Conservation (phyloP, 64 coral and sea anemone species). For the Stichodactyla helianthus region DNA sequence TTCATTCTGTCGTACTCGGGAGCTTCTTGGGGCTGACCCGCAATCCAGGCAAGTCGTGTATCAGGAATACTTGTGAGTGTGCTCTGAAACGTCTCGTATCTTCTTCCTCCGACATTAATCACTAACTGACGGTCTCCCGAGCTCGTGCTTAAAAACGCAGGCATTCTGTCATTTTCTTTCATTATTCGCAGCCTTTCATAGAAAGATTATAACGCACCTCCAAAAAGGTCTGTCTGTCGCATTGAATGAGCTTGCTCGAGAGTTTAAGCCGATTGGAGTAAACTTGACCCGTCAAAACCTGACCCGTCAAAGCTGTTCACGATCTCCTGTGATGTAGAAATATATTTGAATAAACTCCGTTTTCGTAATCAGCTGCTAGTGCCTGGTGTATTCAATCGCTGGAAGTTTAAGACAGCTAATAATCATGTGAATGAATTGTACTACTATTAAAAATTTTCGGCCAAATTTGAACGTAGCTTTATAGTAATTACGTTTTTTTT, state of each 20-base stretch:
- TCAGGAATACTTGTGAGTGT: conserved; percentile 60
- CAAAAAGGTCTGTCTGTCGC: not conserved
- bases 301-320: conserved; percentile 6
- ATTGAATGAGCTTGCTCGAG: not conserved
- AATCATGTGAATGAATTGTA: not conserved
- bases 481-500: not conserved
- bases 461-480: not conserved
- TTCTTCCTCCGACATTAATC: conserved; percentile 54
- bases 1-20: conserved; percentile 56
- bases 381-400: not conserved
- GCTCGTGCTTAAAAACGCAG: not conserved
- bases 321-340: conserved; percentile 3
- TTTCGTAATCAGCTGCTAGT: not conserved
- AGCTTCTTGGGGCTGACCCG: conserved; percentile 28
- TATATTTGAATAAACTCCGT: not conserved
- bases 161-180: conserved; percentile 6
- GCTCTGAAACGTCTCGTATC: conserved; percentile 56
- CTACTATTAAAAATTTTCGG: not conserved
- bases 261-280: not conserved
- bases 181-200: not conserved
- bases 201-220: not conserved
- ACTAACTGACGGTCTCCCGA: conserved; percentile 35
- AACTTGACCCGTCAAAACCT: not conserved
- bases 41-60: conserved; percentile 55
- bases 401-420: not conserved